Conservation (phyloP, 1,140 invertebrate genomes). For the Leptinotarsa texana region DNA sequence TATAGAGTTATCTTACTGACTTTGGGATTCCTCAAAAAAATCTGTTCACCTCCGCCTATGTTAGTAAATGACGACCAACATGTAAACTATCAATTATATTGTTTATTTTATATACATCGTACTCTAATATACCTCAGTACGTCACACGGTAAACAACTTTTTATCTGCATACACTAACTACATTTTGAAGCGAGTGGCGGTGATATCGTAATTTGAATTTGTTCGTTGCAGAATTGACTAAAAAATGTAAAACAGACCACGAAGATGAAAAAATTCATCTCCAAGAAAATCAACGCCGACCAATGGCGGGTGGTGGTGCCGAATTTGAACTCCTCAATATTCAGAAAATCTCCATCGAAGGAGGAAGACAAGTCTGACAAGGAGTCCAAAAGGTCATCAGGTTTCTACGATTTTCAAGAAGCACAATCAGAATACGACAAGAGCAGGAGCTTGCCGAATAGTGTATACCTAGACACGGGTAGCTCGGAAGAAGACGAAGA, state of each 20-base stretch:
- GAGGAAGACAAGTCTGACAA: constrained; percentile 35
- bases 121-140: constrained; percentile 15
- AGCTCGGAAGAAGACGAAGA: constrained; percentile 38
- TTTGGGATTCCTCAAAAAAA: background rate
- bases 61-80: constrained; percentile 12
- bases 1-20: too few relatives aligned
- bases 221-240: constrained; percentile 3
- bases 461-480: constrained; percentile 36
- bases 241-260: constrained; percentile 2
- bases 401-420: constrained; percentile 51
- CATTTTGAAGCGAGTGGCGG: background rate
- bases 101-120: constrained; percentile 25
- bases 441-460: constrained; percentile 41
- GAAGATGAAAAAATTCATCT: constrained; percentile 53
- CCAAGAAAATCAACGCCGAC: constrained; percentile 50
- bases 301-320: constrained; percentile 52
- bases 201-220: constrained; percentile 8
- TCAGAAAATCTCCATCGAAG: constrained; percentile 39
- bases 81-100: constrained; percentile 29
- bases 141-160: constrained; percentile 29
- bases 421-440: constrained; percentile 48
- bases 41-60: constrained; percentile 8
- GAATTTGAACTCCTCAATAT: constrained; percentile 45
- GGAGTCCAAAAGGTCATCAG: constrained; percentile 43
- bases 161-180: constrained; percentile 10